Evolutionary conservation across 2,888 invertebrate genomes (phyloP).

Genomic region (Meandrusa payeni): DNA sequence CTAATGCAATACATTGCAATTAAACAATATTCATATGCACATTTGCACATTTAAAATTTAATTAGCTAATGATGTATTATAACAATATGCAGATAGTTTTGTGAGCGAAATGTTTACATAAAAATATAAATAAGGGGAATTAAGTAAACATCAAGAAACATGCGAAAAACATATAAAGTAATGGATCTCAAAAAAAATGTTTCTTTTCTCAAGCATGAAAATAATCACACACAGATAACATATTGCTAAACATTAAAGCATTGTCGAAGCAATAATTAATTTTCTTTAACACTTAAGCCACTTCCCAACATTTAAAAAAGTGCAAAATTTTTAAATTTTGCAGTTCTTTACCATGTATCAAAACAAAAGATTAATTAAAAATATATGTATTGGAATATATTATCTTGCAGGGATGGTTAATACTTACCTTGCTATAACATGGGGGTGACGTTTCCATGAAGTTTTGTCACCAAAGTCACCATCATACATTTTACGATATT

Average conservation of each 20-base stretch:
- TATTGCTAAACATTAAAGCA: no score
- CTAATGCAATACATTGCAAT: constrained; percentile 14
- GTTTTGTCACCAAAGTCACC: constrained; percentile 67
- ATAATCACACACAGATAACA: neutral
- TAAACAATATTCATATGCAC: neutral
- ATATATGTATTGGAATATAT: no score
- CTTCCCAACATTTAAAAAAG: no score
- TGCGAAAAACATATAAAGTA: no score
- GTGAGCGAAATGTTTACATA: constrained; percentile 4
- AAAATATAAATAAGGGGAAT: constrained; percentile 4
- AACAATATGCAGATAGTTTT: no score
- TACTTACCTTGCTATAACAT: constrained; percentile 80
- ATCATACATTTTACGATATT: constrained; percentile 72
- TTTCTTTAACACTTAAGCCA: no score
- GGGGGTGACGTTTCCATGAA: constrained; percentile 72
- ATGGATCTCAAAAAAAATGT: no score
- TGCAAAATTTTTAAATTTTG: no score
- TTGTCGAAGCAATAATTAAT: no score
- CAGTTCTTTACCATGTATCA: no score
- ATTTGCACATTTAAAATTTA: neutral
- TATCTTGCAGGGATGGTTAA: no score
- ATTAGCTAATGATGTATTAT: neutral
- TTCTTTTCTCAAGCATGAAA: neutral
- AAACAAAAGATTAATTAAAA: no score
- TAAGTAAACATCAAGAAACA: constrained; percentile 1